Base-by-base conservation (phyloP, 2,888 invertebrate genomes). In the Tetropium fuscum region DNA sequence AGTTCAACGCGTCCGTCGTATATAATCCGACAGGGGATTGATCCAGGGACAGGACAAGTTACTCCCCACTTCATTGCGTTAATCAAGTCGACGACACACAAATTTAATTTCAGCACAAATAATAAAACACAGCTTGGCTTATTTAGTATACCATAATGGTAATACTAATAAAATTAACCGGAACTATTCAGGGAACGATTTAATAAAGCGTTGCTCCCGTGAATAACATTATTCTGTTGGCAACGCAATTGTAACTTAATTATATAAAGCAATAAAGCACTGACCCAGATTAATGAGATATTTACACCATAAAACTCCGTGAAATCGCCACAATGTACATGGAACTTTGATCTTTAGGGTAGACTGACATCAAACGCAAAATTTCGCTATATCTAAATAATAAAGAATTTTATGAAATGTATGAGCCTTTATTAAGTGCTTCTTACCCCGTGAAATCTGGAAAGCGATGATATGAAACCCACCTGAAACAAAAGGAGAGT, bases 401-500 rank as follows among this genome's bases (percentile, higher is more conserved):
- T 43, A 43, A 43, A 43, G 41, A 11, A 44, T 11, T 44, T 13
- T 25, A 22, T 43, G 27, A 27, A 44, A 44, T 27, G 25, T 27
- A 44, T 44, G 44, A 44, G 7, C 30, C 27, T 53, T 53, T 34
- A 53, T 56, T 30, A 48, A 30, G 34, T 8, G 32, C 20, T 48
- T 30, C 55, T 56, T 56, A 56, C 55, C 55, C 41, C 19, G 34
- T 10, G 32, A 41, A 32, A 27, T 56, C 20, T 25, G 25, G 47
- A 19, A 18, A 40, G 30, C 38, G 44, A 36, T 48, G 40, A 56
- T 41, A 22, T 47, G 48, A 48, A 38, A 56, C 55, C 40, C 55
- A 56, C 55, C 55, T 56, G 55, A 25, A 56, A 56, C 48, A 56
- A 56, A 54, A 56, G 32, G 8, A 44, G 32, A 3, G 48, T 27